These are phyloP conservation scores for Ennomos fuscantarius DNA, from an alignment of 2,888 invertebrate genomes.

Conservation along the genomic window DNA sequence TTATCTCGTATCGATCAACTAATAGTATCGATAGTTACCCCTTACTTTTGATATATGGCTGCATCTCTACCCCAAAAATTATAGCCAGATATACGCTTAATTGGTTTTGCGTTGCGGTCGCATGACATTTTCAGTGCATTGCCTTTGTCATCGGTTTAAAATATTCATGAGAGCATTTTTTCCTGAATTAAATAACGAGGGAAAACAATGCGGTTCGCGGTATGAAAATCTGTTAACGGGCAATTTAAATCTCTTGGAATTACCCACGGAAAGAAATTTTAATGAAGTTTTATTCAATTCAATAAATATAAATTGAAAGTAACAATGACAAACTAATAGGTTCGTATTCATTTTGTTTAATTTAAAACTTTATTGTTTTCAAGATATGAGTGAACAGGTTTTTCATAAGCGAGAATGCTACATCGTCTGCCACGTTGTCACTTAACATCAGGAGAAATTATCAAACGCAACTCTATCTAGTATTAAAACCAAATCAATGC, in stretches of 20 bases:
- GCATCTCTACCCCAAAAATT: conserved; percentile 57
- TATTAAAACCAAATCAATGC: neutral
- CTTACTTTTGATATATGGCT: conserved; percentile 2
- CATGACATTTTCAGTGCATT: conserved; percentile 79
- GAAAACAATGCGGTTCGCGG: conserved; percentile 22
- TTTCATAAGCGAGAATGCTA: too few species aligned
- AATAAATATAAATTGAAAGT: too few species aligned
- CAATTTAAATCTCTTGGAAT: conserved; percentile 11
- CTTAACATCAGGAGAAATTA: too few species aligned
- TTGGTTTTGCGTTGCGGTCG: conserved; percentile 81
- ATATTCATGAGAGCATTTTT: conserved; percentile 65
- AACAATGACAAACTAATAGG: too few species aligned
- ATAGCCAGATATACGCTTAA: conserved; percentile 79
- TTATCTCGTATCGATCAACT: too few species aligned
- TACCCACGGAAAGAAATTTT: neutral
- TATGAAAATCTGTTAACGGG: conserved; percentile 22
- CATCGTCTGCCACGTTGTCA: too few species aligned
- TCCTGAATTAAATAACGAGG: conserved; percentile 63
- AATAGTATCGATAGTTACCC: neutral
- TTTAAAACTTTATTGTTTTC: too few species aligned
- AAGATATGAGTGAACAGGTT: too few species aligned
- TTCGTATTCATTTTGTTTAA: too few species aligned
- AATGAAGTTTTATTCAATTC: neutral
- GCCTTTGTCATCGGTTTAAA: conserved; percentile 81
- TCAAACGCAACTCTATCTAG: neutral